Evolutionary conservation across 2,888 invertebrate genomes (phyloP).

Genomic region (Dynastes grantii): DNA sequence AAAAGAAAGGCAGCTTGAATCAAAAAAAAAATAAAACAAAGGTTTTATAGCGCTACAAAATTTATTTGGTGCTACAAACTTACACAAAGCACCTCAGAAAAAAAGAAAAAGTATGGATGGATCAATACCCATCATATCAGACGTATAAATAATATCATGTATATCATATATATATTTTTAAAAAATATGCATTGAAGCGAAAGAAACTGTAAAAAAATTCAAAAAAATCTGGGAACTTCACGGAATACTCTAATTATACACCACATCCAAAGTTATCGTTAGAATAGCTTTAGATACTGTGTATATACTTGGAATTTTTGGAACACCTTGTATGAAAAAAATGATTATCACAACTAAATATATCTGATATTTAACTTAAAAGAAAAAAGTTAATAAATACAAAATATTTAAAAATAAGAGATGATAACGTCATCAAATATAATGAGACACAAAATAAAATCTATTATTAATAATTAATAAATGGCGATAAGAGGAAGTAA

Average conservation of each 20-base stretch:
- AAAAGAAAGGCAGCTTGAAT: no score
- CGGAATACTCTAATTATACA: no score
- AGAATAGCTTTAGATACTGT: not conserved
- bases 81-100: constrained; percentile 57
- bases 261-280: no score
- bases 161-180: constrained; percentile 16
- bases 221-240: not conserved
- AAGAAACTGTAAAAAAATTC: not conserved
- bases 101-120: constrained; percentile 19
- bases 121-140: constrained; percentile 27
- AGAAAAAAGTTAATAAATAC: constrained; percentile 16
- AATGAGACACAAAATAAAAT: constrained; percentile 43
- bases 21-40: constrained; percentile 43
- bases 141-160: constrained; percentile 45
- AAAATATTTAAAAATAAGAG: constrained; percentile 28
- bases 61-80: constrained; percentile 58
- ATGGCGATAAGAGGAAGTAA: not conserved
- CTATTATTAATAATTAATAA: not conserved
- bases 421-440: constrained; percentile 2
- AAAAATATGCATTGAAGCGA: constrained; percentile 47
- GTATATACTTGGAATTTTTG: not conserved
- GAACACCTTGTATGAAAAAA: not conserved
- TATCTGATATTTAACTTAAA: not conserved
- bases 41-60: constrained; percentile 56
- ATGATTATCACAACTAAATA: constrained; percentile 36